Evolutionary conservation across 2,113 vertebrate species (phyloP), one percentile per base, ranked within the genome.

Genomic region (Sylvietta virens): DNA sequence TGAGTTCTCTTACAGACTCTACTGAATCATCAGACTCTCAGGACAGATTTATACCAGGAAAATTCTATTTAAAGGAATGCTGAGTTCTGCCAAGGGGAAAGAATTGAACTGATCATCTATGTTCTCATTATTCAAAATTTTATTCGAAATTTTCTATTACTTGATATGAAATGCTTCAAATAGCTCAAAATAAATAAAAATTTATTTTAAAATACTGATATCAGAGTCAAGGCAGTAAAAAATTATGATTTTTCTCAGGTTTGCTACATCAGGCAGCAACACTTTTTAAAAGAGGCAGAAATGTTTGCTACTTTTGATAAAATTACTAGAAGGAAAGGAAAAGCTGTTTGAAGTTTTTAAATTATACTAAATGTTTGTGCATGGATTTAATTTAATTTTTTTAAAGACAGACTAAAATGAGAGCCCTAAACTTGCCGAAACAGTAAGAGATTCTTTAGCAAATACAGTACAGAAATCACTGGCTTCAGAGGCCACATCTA

Each of bases 21-120:
- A 56, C 24, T 47, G 50, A 69, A 67, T 76, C 81, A 86, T 93
- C 39, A 69, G 24, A 76, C 71, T 91, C 60, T 33, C 72, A 90
- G 91, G 93, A 78, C n/a, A 70, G 54, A 89, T 71, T 88, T 93
- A 35, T 84, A 27, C 35, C 54, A 81, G 33, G 61, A 76, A 90
- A 83, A 67, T 64, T 53, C 62, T 92, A 70, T 94, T 93, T 80
- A 35, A 82, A 87, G 91, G 78, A 95, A 48, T 74, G 89, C 56
- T 95, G 86, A 88, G 11, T 76, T 88, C 39, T 80, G 19, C 89
- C 81, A 60, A 64, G 61, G 33, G 48, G 44, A 72, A 65, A 71
- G 72, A 81, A 90, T 47, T 74, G 27, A 62, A 58, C 56, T 88
- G 77, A 94, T 91, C 61, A 91, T 67, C 81, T 76, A 3, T 69